Evolutionary conservation across 2,113 vertebrate genomes (phyloP).

Genomic region (Bos indicus): DNA sequence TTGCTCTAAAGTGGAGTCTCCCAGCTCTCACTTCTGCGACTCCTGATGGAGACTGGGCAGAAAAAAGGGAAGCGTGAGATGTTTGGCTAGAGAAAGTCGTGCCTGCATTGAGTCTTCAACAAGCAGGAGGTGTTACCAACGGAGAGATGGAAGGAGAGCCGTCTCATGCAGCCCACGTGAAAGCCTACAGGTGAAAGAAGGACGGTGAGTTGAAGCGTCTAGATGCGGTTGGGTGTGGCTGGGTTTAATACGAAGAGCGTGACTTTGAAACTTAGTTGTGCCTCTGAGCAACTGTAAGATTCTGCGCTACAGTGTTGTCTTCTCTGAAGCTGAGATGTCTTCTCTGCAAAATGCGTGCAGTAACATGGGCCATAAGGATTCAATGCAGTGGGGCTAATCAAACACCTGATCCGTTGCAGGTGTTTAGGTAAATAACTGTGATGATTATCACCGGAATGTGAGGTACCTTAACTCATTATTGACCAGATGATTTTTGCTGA

Average conservation of each 20-base stretch:
- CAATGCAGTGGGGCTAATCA: accelerated
- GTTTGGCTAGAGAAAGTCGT: not conserved
- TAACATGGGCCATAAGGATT: accelerated
- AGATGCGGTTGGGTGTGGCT: accelerated
- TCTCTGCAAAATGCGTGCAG: not conserved
- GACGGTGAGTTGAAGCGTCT: not conserved
- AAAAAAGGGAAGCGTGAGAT: not conserved
- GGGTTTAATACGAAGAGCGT: not conserved
- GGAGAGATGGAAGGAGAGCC: not conserved
- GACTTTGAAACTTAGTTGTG: not conserved
- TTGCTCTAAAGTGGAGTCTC: not conserved
- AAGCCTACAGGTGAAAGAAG: not conserved
- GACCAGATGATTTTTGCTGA: not conserved
- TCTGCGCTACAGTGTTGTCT: not conserved
- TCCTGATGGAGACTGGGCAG: not conserved
- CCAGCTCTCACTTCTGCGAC: not conserved
- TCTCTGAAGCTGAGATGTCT: not conserved
- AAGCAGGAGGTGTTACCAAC: not conserved
- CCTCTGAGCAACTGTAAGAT: not conserved
- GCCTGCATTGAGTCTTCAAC: not conserved
- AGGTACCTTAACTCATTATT: not conserved
- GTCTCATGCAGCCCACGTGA: not conserved
- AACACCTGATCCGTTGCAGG: not conserved
- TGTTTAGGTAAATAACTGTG: not conserved
- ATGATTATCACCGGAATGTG: accelerated